A percentile compares a stretch with the other conserved stretches of the same genome.
Conservation (phyloP, 1,140 invertebrate genomes). For the Himalopsyche phryganea region DNA sequence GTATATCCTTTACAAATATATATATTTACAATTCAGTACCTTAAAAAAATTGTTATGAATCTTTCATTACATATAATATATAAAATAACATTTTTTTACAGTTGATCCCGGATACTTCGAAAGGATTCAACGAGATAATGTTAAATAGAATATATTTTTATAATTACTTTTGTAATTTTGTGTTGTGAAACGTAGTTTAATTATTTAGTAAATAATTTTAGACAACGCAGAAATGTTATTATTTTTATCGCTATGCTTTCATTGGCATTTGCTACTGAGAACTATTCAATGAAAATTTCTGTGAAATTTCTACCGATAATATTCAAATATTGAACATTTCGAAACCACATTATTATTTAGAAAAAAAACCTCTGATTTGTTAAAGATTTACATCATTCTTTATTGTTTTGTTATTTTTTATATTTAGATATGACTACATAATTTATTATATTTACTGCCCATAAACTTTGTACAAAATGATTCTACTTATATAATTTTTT, state of each 20-base stretch:
- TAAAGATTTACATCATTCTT: conserved; percentile 12
- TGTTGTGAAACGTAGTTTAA: conserved; percentile 24
- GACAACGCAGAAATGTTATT: conserved; percentile 7
- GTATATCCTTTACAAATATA: no score
- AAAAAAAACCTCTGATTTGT: no score
- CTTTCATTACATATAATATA: not conserved
- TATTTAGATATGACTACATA: conserved; percentile 15
- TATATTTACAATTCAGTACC: no score
- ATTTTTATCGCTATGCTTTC: not conserved
- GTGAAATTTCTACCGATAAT: conserved; percentile 24
- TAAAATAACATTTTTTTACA: conserved; percentile 1
- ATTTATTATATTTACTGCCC: conserved; percentile 13
- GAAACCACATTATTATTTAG: not conserved
- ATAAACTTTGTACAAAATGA: conserved; percentile 21
- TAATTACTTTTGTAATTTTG: conserved; percentile 24
- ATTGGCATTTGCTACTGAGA: not conserved
- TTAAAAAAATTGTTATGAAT: no score
- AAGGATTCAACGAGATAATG: not conserved
- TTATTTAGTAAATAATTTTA: conserved; percentile 5
- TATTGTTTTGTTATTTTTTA: conserved; percentile 14
- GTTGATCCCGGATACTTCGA: not conserved
- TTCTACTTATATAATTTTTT: not conserved
- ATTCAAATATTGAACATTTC: conserved; percentile 1
- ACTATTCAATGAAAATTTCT: conserved; percentile 15
- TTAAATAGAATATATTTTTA: conserved; percentile 20